Conservation (phyloP, 2,797 vertebrate genomes). For the Sebastes hubbsi region DNA sequence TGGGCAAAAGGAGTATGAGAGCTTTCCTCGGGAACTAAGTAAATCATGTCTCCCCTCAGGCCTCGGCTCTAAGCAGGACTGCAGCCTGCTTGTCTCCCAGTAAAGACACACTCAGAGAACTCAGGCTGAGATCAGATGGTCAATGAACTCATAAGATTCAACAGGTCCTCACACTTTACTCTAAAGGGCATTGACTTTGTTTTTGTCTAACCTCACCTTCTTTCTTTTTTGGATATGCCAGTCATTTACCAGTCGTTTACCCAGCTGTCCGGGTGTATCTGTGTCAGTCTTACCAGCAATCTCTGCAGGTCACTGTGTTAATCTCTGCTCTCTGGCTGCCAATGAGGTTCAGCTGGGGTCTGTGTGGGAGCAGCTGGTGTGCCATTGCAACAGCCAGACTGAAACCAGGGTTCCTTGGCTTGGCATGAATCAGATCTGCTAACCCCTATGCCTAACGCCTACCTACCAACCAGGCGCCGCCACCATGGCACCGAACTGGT, state of each 20-base stretch:
- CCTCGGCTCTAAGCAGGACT: not conserved
- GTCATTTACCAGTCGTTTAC: constrained; percentile 50
- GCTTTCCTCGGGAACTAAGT: constrained; percentile 11
- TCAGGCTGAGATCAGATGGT: constrained; percentile 17
- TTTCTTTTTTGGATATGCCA: constrained; percentile 35
- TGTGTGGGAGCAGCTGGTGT: constrained; percentile 74
- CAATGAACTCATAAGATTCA: constrained; percentile 21
- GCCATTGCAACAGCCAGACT: constrained; percentile 60
- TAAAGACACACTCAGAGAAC: constrained; percentile 7
- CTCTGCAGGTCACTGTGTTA: constrained; percentile 78
- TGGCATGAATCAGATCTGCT: constrained; percentile 62
- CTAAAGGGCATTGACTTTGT: constrained; percentile 14
- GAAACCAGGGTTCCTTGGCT: constrained; percentile 69
- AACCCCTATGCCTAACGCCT: constrained; percentile 55
- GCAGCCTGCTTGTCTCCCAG: not conserved
- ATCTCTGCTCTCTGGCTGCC: constrained; percentile 69
- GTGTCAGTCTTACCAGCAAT: constrained; percentile 66
- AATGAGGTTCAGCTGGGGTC: constrained; percentile 71
- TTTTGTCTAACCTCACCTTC: not conserved
- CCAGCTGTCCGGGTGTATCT: constrained; percentile 74
- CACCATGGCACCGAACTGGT: constrained; percentile 1
- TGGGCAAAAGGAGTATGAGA: not conserved
- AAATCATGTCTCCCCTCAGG: constrained; percentile 4
- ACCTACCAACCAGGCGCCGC: constrained; percentile 33
- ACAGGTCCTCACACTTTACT: constrained; percentile 7